phyloP scores from a whole-genome alignment of 1,140 invertebrate species.

The Plectrocnemia conspersa region DNA sequence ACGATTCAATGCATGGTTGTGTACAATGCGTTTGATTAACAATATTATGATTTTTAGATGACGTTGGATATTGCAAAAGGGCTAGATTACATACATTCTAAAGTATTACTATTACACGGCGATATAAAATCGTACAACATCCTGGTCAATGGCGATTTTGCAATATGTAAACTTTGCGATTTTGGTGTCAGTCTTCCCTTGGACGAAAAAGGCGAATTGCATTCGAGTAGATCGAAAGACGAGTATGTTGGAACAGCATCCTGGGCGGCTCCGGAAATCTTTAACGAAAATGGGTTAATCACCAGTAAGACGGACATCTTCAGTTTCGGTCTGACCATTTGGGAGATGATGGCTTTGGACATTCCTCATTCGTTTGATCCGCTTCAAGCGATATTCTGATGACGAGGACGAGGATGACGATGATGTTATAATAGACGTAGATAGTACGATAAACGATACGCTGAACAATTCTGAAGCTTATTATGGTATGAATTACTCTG shows the following conservation, averaged over 20 bases:
- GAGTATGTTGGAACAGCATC: conserved; percentile 63
- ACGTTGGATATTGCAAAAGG: conserved; percentile 64
- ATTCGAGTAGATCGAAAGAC: conserved; percentile 48
- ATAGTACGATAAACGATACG: conserved; percentile 32
- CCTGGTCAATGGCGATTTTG: conserved; percentile 68
- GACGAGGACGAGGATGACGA: conserved; percentile 38
- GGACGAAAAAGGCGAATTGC: conserved; percentile 59
- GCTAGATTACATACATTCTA: conserved; percentile 73
- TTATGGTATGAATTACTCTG: conserved; percentile 4
- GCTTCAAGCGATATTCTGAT: conserved; percentile 39
- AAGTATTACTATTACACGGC: conserved; percentile 68
- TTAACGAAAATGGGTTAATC: conserved; percentile 53
- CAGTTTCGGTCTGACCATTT: conserved; percentile 70
- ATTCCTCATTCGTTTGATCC: conserved; percentile 60
- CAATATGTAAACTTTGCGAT: conserved; percentile 75
- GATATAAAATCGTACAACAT: conserved; percentile 84
- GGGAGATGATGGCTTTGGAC: conserved; percentile 73
- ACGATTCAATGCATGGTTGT: not conserved
- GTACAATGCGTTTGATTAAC: not conserved
- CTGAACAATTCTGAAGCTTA: conserved; percentile 33
- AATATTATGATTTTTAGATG: conserved; percentile 40
- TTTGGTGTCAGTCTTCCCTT: conserved; percentile 76
- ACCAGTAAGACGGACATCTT: conserved; percentile 75
- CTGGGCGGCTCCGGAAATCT: conserved; percentile 74
- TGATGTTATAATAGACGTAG: conserved; percentile 2